Percentiles rank a stretch among this genome's conserved stretches.
phyloP scores from a whole-genome alignment of 1,140 invertebrate genomes.

The Ylistrum balloti region DNA sequence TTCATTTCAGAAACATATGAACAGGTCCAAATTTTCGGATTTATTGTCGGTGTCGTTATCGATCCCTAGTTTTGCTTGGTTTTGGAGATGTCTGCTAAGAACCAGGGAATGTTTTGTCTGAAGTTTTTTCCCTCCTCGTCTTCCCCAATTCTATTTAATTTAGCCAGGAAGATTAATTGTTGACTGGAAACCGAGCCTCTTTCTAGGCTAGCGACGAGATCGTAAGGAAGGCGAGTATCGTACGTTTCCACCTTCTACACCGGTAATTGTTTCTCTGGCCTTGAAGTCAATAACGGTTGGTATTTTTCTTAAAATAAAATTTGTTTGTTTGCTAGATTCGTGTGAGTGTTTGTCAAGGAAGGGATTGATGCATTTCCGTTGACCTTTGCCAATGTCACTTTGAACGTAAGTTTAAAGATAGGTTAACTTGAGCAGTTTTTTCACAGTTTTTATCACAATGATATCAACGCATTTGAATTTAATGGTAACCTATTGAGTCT shows the following conservation, averaged over 20 bases:
- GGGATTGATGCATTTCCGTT: constrained; percentile 32
- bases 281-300: constrained; percentile 38
- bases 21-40: background rate
- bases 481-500: constrained; percentile 15
- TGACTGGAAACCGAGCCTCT: background rate
- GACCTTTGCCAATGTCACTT: constrained; percentile 14
- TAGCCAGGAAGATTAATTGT: background rate
- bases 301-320: constrained; percentile 31
- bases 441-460: background rate
- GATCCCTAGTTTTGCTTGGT: background rate
- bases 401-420: constrained; percentile 30
- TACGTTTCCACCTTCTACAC: constrained; percentile 4
- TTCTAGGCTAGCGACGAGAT: background rate
- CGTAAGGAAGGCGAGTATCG: background rate
- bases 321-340: constrained; percentile 38
- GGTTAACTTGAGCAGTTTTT: background rate
- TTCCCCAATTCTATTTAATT: constrained; percentile 33
- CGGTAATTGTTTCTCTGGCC: constrained; percentile 9
- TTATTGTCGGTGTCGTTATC: background rate
- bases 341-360: constrained; percentile 7
- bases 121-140: background rate
- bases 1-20: background rate
- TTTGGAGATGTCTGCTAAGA: constrained; percentile 4
- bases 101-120: constrained; percentile 18
- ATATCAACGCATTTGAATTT: constrained; percentile 31